These are phyloP conservation scores for Psilopogon haemacephalus DNA, from an alignment of 2,113 vertebrate genomes.

Conservation along the genomic window DNA sequence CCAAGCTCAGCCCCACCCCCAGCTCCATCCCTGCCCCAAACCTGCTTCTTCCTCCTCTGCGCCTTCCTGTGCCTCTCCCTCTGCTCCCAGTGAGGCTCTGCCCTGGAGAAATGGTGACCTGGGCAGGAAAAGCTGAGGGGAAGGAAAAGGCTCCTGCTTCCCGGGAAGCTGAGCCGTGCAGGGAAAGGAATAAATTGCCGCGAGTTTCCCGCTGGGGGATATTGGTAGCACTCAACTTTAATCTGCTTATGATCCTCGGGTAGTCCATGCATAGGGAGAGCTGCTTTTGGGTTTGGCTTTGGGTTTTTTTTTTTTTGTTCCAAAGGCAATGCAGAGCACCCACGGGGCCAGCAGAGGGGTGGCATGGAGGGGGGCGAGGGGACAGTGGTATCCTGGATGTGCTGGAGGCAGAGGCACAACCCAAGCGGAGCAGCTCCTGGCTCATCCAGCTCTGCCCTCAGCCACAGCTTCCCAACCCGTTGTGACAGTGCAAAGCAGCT, in stretches of 20 bases:
- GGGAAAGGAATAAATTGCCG: background rate
- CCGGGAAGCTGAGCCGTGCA: fast-evolving
- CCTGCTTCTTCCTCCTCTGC: background rate
- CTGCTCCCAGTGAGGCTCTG: background rate
- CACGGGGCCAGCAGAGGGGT: background rate
- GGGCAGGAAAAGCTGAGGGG: fast-evolving
- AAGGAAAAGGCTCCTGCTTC: background rate
- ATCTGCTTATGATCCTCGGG: background rate
- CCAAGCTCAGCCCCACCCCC: background rate
- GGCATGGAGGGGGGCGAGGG: fast-evolving
- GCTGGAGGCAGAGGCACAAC: background rate
- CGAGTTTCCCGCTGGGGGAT: background rate
- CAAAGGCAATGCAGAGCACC: background rate
- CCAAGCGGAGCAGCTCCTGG: fast-evolving
- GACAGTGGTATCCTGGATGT: background rate
- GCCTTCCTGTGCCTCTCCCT: background rate
- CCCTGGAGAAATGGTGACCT: fast-evolving
- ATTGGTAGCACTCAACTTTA: background rate
- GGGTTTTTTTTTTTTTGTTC: background rate
- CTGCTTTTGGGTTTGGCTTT: background rate
- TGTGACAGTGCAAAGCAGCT: background rate
- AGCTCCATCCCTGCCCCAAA: fast-evolving
- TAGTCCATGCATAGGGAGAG: background rate
- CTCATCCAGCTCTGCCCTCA: background rate
- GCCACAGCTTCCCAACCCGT: background rate